phyloP scores from a whole-genome alignment of 2,797 vertebrate species.

The Intellagama lesueurii region DNA sequence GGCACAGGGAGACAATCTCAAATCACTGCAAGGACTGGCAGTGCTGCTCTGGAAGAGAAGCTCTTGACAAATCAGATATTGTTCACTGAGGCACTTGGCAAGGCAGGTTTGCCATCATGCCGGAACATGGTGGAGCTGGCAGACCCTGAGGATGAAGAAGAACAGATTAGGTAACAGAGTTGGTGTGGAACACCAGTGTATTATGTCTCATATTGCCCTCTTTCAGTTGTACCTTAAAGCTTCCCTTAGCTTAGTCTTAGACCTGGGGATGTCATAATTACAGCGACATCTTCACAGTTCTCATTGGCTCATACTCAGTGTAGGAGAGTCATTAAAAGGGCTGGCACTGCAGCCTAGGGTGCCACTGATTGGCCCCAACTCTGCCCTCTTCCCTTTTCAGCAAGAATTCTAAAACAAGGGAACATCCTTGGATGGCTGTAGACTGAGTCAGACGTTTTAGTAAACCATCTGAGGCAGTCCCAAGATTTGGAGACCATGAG shows the following conservation, averaged over 20 bases:
- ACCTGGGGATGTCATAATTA: not conserved
- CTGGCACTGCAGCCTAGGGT: not conserved
- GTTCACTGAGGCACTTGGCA: not conserved
- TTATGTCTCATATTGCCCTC: rapidly evolving
- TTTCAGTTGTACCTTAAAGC: not conserved
- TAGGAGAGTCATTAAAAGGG: not conserved
- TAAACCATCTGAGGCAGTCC: not conserved
- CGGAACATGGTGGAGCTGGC: slow-evolving; percentile 53
- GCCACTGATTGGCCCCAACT: not conserved
- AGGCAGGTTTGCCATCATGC: not conserved
- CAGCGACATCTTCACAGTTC: not conserved
- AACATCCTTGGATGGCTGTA: not conserved
- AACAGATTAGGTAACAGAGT: slow-evolving; percentile 64
- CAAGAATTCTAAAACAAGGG: not conserved
- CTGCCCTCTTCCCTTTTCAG: not conserved
- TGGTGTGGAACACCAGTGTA: rapidly evolving
- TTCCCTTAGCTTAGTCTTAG: not conserved
- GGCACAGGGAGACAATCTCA: not conserved
- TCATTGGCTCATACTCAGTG: not conserved
- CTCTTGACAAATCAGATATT: not conserved
- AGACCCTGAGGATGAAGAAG: slow-evolving; percentile 23
- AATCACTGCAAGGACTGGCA: not conserved
- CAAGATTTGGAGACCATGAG: not conserved
- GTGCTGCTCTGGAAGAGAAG: rapidly evolving
- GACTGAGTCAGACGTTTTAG: not conserved